Evolutionary conservation across 2,888 invertebrate genomes (phyloP).

Genomic region (Euclidia mi): DNA sequence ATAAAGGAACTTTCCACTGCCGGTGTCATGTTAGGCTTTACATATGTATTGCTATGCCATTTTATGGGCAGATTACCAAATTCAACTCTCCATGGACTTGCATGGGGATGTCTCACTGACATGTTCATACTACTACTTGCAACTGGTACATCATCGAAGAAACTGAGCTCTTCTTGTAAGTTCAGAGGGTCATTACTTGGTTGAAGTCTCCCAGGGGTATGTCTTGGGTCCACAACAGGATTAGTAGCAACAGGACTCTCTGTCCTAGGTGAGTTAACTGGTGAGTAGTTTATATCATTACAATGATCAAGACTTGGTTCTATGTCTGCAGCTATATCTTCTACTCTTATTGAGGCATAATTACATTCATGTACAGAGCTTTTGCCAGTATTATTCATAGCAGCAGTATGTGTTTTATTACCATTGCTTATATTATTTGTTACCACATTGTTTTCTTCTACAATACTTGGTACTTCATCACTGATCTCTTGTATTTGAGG

Average conservation of each 20-base stretch:
- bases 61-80: slow-evolving; percentile 81
- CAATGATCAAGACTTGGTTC: slow-evolving; percentile 63
- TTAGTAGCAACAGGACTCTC: slow-evolving; percentile 29
- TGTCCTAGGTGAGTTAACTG: slow-evolving; percentile 72
- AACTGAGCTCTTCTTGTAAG: slow-evolving; percentile 74
- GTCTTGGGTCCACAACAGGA: slow-evolving; percentile 9
- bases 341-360: slow-evolving; percentile 73
- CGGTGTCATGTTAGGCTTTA: slow-evolving; percentile 87
- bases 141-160: slow-evolving; percentile 83
- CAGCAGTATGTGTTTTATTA: slow-evolving; percentile 11
- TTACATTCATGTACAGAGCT: slow-evolving; percentile 50
- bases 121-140: slow-evolving; percentile 84
- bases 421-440: slow-evolving; percentile 6
- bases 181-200: slow-evolving; percentile 74
- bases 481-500: slow-evolving; percentile 31
- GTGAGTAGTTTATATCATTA: slow-evolving; percentile 79
- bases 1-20: slow-evolving; percentile 84
- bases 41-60: slow-evolving; percentile 83
- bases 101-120: slow-evolving; percentile 73
- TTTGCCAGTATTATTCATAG: slow-evolving; percentile 37
- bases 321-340: slow-evolving; percentile 82
- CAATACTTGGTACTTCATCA: slow-evolving; percentile 11
- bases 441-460: slow-evolving; percentile 11
- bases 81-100: slow-evolving; percentile 86
- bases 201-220: slow-evolving; percentile 37